Evolutionary conservation across 1,140 invertebrate species (phyloP), one percentile per base, ranked within the genome.

Genomic region (Caenorhabditis brenneri): DNA sequence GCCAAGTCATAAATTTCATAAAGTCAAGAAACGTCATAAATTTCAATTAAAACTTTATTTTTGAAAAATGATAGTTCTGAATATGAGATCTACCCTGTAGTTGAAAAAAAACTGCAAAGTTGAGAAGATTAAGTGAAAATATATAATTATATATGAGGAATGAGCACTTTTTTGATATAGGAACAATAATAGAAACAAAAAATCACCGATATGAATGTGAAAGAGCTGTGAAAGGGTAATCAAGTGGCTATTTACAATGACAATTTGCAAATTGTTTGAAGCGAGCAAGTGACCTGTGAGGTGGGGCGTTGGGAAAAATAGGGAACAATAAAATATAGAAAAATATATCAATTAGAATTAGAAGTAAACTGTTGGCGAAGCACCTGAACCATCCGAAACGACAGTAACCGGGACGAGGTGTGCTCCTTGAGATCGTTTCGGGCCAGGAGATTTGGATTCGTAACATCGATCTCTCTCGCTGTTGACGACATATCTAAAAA

Each of bases 361-460:
- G 27, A 83, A 83, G 24, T 83, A 83, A 9, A 83, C 82, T 7
- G 82, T 83, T 27, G 82, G 82, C 19, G 82, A 29, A 31, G 51
- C 81, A 36, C 65, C 58, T 15, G 65, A 74, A 9, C 65, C 65
- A 27, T 79, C 78, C 9, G 60, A 51, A 16, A 33, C 24, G 1
- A 83, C 82, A 22, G 82, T 83, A 15, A 83, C 82, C 6, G 82
- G 82, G 16, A 83, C 82, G 36, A 83, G 74, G 46, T 83, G 82
- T 12, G 82, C 82, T 5, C 82, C 82, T 60, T 83, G 82, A 4
- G 82, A 65, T 49, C 82, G 29, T 48, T 83, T 83, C 9, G 82
- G 82, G 19, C 29, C 78, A 16, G 82, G 82, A 7, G 82, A 83
- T 42, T 83, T 83, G 48, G 82, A 65, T 16, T 65, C 51, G 24